Percentiles rank a stretch among this genome's conserved stretches.
phyloP scores from a whole-genome alignment of 2,113 vertebrate genomes.

The Rhombomys opimus region DNA sequence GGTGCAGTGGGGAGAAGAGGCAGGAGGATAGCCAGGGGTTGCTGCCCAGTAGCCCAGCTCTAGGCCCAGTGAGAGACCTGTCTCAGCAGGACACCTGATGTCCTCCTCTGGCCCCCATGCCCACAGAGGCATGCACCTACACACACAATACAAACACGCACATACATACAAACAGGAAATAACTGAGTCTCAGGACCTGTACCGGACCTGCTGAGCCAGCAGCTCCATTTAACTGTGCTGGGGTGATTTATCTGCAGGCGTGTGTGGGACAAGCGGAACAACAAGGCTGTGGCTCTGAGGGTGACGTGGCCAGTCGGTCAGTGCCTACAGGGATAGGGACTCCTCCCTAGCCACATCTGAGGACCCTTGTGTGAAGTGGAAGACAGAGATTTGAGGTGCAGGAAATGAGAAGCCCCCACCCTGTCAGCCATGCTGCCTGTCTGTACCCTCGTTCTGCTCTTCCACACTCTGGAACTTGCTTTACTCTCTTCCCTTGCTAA shows the following conservation, averaged over 20 bases:
- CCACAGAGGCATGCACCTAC: neutral
- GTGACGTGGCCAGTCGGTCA: neutral
- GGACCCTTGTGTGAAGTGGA: neutral
- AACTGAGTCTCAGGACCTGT: neutral
- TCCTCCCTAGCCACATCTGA: neutral
- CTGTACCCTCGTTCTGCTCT: neutral
- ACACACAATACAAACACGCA: neutral
- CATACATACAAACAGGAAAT: neutral
- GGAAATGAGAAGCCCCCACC: neutral
- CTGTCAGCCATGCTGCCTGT: neutral
- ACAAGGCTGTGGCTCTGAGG: neutral
- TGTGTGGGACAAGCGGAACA: neutral
- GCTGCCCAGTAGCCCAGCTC: neutral
- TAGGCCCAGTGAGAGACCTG: neutral
- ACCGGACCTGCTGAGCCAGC: neutral
- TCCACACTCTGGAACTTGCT: neutral
- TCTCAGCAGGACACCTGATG: neutral
- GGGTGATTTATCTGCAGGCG: neutral
- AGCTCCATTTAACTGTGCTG: neutral
- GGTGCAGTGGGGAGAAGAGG: neutral
- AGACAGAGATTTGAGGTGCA: neutral
- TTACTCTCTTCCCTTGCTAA: neutral
- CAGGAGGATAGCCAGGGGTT: neutral
- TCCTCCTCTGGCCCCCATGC: neutral
- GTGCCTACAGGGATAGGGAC: neutral